These are phyloP conservation scores for Gandaritis pyraliata DNA, from an alignment of 2,888 invertebrate species.

Conservation along the genomic window DNA sequence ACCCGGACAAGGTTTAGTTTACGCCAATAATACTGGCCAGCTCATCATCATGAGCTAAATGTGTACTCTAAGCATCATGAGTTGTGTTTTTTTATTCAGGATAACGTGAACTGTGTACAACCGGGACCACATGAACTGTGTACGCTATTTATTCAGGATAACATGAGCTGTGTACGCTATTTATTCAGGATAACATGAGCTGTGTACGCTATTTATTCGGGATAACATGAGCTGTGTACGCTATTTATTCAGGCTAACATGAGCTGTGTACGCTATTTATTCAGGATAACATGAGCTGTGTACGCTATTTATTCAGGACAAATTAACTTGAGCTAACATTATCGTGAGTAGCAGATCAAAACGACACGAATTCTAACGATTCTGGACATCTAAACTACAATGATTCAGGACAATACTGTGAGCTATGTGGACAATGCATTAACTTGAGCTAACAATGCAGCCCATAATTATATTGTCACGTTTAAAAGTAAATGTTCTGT, in stretches of 20 bases:
- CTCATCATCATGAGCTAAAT: constrained; percentile 86
- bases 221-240: neutral
- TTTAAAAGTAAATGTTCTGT: neutral
- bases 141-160: neutral
- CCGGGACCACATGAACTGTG: neutral
- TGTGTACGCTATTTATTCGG: neutral
- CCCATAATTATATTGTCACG: too few relatives aligned
- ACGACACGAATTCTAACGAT: too few relatives aligned
- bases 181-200: neutral
- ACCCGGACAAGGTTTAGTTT: constrained; percentile 93
- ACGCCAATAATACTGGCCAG: constrained; percentile 93
- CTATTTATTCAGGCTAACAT: neutral
- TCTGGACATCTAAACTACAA: too few relatives aligned
- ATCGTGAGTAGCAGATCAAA: too few relatives aligned
- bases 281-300: neutral
- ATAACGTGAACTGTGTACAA: neutral
- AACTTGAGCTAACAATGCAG: too few relatives aligned
- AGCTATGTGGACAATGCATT: too few relatives aligned
- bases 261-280: neutral
- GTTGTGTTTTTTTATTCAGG: neutral
- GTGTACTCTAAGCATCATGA: neutral
- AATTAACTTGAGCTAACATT: constrained; percentile 4
- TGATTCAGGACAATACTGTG: too few relatives aligned
- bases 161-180: neutral
- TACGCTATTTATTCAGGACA: neutral